These are phyloP conservation scores for Drosophila emarginata DNA, from an alignment of 2,888 invertebrate genomes.

Conservation along the genomic window DNA sequence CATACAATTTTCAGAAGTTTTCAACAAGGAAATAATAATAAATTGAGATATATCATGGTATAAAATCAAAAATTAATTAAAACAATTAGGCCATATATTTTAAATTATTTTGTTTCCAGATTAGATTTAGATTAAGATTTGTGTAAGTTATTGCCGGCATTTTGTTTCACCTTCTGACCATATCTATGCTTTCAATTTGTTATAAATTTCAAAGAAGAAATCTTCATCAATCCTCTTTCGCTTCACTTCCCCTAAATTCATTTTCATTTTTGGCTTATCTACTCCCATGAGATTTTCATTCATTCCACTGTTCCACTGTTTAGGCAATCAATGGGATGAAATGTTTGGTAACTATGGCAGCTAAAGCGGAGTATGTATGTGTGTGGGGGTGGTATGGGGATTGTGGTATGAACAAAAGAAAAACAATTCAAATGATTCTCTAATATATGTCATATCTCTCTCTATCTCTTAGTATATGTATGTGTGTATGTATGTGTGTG, in stretches of 20 bases:
- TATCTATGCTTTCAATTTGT: background rate
- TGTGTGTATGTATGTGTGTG: constrained; percentile 49
- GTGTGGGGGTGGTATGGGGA: background rate
- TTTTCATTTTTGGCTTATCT: constrained; percentile 4
- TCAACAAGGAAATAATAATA: no score
- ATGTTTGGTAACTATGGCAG: constrained; percentile 28
- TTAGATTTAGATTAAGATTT: no score
- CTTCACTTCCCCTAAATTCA: background rate
- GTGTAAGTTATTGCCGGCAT: background rate
- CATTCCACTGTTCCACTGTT: constrained; percentile 57
- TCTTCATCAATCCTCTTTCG: background rate
- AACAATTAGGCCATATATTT: no score
- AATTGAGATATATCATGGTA: no score
- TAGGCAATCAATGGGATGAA: constrained; percentile 34
- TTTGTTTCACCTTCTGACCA: background rate
- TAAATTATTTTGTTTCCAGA: no score
- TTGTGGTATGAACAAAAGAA: constrained; percentile 57
- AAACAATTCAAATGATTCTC: constrained; percentile 44
- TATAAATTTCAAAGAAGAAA: background rate
- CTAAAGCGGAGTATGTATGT: background rate
- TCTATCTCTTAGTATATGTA: constrained; percentile 24
- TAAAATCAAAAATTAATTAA: no score
- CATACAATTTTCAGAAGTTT: no score
- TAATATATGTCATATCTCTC: constrained; percentile 23
- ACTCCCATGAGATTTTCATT: constrained; percentile 2